Base-by-base conservation (phyloP, 2,888 invertebrate species). In the Rhamnusium bicolor region DNA sequence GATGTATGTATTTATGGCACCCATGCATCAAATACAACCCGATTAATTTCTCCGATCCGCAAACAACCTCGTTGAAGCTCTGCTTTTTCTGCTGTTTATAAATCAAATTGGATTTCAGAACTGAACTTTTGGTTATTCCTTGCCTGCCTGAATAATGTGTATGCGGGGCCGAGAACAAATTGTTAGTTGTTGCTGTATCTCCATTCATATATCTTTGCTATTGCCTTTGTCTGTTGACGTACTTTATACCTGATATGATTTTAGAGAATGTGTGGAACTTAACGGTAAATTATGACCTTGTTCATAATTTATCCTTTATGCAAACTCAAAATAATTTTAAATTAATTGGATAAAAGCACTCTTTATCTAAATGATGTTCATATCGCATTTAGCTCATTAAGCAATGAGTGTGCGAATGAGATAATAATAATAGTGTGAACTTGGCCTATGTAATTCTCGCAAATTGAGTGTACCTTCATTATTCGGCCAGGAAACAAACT, bases 1-100 rank as follows among this genome's bases (percentile, higher is more conserved):
- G 86, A 86, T 86, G 86, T 86, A 86, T 86, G 86, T 86, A 86
- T 87, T 87, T 86, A 86, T 85, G 84, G 85, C 83, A 76, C 79
- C 85, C 82, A 86, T 87, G 85, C 85, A 86, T 87, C 87, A 87
- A 85, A 84, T 82, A 79, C 81, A 81, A 79, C 82, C 81, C 82
- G 85, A 86, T 86, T 86, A 86, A 86, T 86, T 87, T 86, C 83
- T 81, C 78, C 82, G 82, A 84, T 85, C 81, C 84, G 83, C 85
- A 85, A 86, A 85, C 84, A 86, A 85, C 81, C 81, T 81, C 84
- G 80, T 73, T 79, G 68, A 80, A 77, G 76, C 67, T 67, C 67
- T 69, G 81, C 82, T 84, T 85, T 86, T 85, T 85, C 84, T 80
- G 79, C 82, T 86, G 84, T 86, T 86, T 85, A 86, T 86, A 87